phyloP scores from a whole-genome alignment of 2,888 invertebrate species.

The Drosophila peninsularis region DNA sequence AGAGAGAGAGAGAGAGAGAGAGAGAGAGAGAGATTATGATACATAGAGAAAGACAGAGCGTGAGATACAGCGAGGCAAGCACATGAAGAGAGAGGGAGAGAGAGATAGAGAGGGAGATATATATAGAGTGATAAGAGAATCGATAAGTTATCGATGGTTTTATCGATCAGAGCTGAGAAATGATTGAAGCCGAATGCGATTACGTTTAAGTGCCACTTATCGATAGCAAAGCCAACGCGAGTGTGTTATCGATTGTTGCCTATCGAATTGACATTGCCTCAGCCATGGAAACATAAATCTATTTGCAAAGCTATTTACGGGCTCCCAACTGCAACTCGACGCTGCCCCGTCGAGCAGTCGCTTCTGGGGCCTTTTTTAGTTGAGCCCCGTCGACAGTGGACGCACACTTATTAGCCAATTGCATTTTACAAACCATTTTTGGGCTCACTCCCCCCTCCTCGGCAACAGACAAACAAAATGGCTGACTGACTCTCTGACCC shows the following conservation, averaged over 20 bases:
- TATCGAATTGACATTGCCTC: not conserved
- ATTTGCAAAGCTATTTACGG: not conserved
- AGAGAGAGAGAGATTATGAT: not conserved
- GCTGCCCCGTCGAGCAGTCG: not conserved
- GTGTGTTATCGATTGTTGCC: constrained; percentile 1
- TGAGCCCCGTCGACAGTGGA: not conserved
- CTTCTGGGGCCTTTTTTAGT: not conserved
- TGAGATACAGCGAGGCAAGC: not conserved
- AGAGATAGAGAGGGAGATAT: not conserved
- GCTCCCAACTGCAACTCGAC: constrained; percentile 1
- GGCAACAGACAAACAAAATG: constrained; percentile 59
- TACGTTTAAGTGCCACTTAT: not conserved
- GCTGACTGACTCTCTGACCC: constrained; percentile 50
- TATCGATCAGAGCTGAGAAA: not conserved
- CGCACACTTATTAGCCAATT: constrained; percentile 55
- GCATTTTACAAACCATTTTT: constrained; percentile 56
- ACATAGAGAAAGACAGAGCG: not conserved
- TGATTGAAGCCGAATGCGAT: not conserved
- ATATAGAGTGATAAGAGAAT: accelerated
- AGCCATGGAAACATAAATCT: not conserved
- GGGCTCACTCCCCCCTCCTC: constrained; percentile 34
- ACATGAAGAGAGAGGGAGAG: not conserved
- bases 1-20: not conserved
- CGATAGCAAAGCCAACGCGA: not conserved
- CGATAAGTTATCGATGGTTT: constrained; percentile 6